phyloP scores from a whole-genome alignment of 2,888 invertebrate genomes.

The Panopea generosa region DNA sequence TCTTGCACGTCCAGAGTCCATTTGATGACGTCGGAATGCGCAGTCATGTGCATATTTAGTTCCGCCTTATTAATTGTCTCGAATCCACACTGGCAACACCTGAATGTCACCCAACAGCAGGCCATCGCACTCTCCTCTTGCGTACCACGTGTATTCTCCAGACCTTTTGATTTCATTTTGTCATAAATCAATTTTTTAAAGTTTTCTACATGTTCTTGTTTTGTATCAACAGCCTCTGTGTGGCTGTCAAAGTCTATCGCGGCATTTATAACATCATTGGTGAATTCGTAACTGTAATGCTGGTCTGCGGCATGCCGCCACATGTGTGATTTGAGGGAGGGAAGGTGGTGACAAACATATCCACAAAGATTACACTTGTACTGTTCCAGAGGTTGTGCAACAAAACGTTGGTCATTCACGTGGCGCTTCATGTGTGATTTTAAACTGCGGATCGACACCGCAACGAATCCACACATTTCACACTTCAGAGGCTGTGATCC shows the following conservation, averaged over 20 bases:
- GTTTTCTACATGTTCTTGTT: conserved; percentile 55
- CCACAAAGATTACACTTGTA: conserved; percentile 84
- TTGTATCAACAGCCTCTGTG: conserved; percentile 68
- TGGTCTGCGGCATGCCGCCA: conserved; percentile 84
- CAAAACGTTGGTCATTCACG: conserved; percentile 83
- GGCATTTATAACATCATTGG: conserved; percentile 83
- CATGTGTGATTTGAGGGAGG: conserved; percentile 85
- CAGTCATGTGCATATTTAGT: conserved; percentile 82
- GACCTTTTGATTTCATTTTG: conserved; percentile 66
- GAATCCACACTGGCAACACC: conserved; percentile 84
- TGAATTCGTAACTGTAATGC: conserved; percentile 83
- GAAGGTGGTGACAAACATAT: conserved; percentile 84
- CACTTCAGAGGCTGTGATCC: conserved; percentile 75
- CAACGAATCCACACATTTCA: conserved; percentile 82
- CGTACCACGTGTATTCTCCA: conserved; percentile 54
- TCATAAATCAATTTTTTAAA: conserved; percentile 61
- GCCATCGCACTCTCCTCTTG: conserved; percentile 59
- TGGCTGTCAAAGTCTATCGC: conserved; percentile 82
- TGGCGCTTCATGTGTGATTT: conserved; percentile 85
- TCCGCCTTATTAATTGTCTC: conserved; percentile 82
- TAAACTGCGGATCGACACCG: conserved; percentile 81
- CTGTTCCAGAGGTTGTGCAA: conserved; percentile 84
- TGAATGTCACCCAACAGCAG: conserved; percentile 81
- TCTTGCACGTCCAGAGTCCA: conserved; percentile 75
- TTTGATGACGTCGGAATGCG: conserved; percentile 81